A percentile compares a stretch with the other conserved stretches of the same genome.
These are phyloP conservation scores for Hirtodrosophila histrioides DNA, from an alignment of 2,888 invertebrate species.

Conservation along the genomic window DNA sequence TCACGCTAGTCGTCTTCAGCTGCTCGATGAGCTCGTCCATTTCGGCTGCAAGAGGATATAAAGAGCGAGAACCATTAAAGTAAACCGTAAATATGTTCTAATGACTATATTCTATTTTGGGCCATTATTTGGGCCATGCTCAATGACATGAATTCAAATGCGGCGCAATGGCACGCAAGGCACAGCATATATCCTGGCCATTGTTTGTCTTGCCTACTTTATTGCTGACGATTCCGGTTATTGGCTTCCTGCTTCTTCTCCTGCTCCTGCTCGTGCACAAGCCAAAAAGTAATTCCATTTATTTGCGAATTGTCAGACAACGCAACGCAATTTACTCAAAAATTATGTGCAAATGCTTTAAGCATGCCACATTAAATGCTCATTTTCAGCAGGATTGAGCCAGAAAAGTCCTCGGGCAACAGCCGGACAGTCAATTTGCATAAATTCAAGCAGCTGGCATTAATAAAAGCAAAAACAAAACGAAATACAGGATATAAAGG, in stretches of 20 bases:
- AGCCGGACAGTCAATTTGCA: constrained; percentile 49
- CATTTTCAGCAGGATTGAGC: constrained; percentile 27
- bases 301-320: constrained; percentile 44
- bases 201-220: constrained; percentile 44
- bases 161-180: constrained; percentile 38
- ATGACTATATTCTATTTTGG: constrained; percentile 25
- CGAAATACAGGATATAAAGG: background rate
- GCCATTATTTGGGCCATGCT: constrained; percentile 31
- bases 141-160: constrained; percentile 27
- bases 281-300: constrained; percentile 34
- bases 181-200: constrained; percentile 30
- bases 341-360: constrained; percentile 50
- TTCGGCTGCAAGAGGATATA: constrained; percentile 69
- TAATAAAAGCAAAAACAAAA: constrained; percentile 5
- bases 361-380: constrained; percentile 62
- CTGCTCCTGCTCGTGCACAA: background rate
- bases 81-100: constrained; percentile 10
- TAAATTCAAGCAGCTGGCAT: constrained; percentile 44
- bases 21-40: constrained; percentile 83
- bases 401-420: constrained; percentile 27
- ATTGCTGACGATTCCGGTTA: constrained; percentile 43
- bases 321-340: constrained; percentile 33
- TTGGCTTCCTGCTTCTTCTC: constrained; percentile 2
- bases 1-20: constrained; percentile 81
- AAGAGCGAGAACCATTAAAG: constrained; percentile 14